These are phyloP conservation scores for Rhombomys opimus DNA, from an alignment of 2,113 vertebrate genomes.

Conservation along the genomic window DNA sequence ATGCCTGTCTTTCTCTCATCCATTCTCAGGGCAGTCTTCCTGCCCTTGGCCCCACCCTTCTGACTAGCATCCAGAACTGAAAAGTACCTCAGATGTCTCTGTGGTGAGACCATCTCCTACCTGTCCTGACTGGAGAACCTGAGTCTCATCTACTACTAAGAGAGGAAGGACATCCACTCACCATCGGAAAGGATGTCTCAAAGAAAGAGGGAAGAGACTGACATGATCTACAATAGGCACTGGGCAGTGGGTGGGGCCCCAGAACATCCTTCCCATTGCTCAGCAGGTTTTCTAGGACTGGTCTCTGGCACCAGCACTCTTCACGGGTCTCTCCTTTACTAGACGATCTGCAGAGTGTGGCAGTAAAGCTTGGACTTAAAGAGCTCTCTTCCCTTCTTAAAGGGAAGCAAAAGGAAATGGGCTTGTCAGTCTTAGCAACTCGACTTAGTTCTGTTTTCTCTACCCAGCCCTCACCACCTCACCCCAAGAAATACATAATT, in stretches of 20 bases:
- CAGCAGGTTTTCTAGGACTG: neutral
- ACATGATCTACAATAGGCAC: neutral
- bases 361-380: neutral
- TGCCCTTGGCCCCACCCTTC: neutral
- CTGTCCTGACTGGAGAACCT: neutral
- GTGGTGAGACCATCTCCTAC: neutral
- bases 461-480: too few species aligned
- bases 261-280: neutral
- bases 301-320: neutral
- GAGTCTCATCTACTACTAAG: neutral
- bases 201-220: neutral
- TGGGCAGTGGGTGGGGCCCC: neutral
- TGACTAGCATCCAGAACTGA: neutral
- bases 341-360: neutral
- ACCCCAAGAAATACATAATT: neutral
- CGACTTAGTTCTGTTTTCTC: conserved; percentile 10
- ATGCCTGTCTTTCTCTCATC: neutral
- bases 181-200: neutral
- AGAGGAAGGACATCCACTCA: neutral
- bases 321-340: neutral
- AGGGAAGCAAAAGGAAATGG: neutral
- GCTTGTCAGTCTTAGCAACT: neutral
- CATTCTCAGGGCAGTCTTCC: neutral
- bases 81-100: neutral
- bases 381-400: neutral